A percentile compares a stretch with the other conserved stretches of the same genome.
Evolutionary conservation across 2,113 vertebrate species (phyloP).

Genomic region (Oriolus oriolus): DNA sequence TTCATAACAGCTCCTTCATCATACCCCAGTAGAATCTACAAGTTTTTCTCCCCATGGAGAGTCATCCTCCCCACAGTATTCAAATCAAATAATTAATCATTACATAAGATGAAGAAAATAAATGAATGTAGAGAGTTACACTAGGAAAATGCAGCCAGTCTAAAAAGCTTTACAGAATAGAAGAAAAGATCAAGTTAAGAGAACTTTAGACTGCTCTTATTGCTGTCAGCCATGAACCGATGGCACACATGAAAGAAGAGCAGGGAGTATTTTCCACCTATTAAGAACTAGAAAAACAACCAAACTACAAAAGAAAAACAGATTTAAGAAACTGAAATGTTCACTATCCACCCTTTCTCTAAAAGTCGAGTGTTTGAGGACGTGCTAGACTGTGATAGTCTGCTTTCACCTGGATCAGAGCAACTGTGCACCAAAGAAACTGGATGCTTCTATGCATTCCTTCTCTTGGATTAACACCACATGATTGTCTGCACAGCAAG

Average conservation of each 20-base stretch:
- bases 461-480: background rate
- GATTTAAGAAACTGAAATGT: background rate
- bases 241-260: background rate
- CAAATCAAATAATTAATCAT: background rate
- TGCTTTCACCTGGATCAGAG: background rate
- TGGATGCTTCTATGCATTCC: background rate
- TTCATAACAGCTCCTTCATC: background rate
- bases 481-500: background rate
- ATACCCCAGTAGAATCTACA: background rate
- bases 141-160: background rate
- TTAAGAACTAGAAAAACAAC: background rate
- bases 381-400: background rate
- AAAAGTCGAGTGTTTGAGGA: background rate
- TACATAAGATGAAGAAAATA: background rate
- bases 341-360: background rate
- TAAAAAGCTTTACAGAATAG: background rate
- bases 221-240: background rate
- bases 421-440: background rate
- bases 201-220: background rate
- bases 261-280: background rate
- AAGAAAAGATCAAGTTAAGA: background rate
- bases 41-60: background rate
- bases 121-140: rapidly evolving
- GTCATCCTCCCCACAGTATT: background rate
- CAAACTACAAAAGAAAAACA: background rate